Base-by-base conservation (phyloP, 2,888 invertebrate genomes). In the Penaeus monodon region DNA sequence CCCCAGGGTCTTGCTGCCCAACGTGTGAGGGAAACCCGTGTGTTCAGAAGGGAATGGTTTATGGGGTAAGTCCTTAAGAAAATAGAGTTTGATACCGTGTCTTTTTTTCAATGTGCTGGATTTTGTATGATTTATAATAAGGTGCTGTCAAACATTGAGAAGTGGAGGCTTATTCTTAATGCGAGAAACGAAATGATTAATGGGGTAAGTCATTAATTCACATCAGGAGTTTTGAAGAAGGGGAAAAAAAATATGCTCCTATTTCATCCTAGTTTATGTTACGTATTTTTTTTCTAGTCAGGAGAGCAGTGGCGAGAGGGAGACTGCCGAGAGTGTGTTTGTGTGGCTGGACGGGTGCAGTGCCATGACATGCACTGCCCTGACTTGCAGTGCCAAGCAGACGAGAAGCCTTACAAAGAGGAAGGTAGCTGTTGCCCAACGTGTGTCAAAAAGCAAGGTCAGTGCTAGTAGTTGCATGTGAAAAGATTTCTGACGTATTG, bases 351-450 rank as follows among this genome's bases (percentile, higher is more conserved):
- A 29, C 80, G 85, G 8, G 81, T 88, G 22, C 68, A 80, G n/a
- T 90, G 90, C 65, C 87, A 87, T 73, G 77, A 79, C 29, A 80
- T 68, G n/a, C 68, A 82, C 29, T 90, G 90, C 33, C 85, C 90
- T 4, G 27, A 65, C 63, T 65, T 87, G 1, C 65, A 83, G 63
- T 90, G 90, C 63, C 74, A 38, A 12, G 68, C 79, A 27, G 85
- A 73, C 27, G 79, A 90, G 63, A 82, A 84, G 44, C 76, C 68
- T 65, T n/a, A 85, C 64, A 82, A 29, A n/a, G 68, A 66, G 22
- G 86, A 90, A 27, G 90, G 90, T 38, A 74, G 63, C 44, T 90
- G 90, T 64, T 90, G 90, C 38, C 85, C 87, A 14, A 76, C 44
- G 24, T 90, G 90, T 74, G 85, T 79, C 12, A 82, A 66, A n/a